Conservation (phyloP, 2,797 vertebrate species). For the Tragelaphus oryx region DNA sequence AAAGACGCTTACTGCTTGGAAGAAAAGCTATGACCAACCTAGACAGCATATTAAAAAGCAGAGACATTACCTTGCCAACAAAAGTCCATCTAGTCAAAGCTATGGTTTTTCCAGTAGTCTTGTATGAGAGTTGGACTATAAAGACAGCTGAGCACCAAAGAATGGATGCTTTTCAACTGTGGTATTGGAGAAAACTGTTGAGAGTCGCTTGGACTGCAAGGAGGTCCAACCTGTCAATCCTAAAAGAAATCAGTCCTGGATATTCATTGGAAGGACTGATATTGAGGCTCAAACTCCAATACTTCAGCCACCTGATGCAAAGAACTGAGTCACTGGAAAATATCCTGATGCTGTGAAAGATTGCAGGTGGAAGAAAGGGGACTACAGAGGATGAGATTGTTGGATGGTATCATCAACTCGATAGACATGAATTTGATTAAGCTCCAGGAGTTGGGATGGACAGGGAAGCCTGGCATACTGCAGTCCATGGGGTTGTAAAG, state of each 20-base stretch:
- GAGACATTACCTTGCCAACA: background rate
- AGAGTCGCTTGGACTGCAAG: background rate
- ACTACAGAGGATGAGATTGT: background rate
- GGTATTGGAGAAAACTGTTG: background rate
- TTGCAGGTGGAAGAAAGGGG: background rate
- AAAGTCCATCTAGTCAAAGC: background rate
- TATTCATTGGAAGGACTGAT: background rate
- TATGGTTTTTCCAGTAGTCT: accelerated
- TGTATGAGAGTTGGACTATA: background rate
- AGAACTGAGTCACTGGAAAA: background rate
- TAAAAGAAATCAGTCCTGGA: background rate
- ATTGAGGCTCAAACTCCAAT: background rate
- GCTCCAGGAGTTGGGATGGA: background rate
- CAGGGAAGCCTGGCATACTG: background rate
- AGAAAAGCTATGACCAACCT: background rate
- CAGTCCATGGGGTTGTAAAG: background rate
- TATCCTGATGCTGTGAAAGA: background rate
- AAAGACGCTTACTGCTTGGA: background rate
- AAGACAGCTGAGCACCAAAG: background rate
- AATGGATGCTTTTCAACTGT: background rate
- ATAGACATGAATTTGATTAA: background rate
- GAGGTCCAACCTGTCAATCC: background rate
- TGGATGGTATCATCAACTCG: background rate
- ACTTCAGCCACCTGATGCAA: background rate
- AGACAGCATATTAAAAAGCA: background rate